Percentiles rank a stretch among this genome's conserved stretches.
phyloP scores from a whole-genome alignment of 2,888 invertebrate species.

The Graphium colonna region DNA sequence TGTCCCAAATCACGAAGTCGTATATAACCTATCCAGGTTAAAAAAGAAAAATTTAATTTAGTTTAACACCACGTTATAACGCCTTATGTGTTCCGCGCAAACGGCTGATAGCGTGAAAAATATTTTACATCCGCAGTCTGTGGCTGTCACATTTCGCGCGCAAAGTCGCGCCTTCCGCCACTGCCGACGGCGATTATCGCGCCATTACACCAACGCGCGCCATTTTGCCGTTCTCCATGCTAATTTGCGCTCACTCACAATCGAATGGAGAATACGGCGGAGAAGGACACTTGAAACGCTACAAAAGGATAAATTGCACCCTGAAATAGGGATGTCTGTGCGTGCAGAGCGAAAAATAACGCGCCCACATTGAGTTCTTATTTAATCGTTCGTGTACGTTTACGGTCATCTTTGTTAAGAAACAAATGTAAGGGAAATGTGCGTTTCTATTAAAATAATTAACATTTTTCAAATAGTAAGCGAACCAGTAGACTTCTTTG shows the following conservation, averaged over 20 bases:
- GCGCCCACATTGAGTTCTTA: background rate
- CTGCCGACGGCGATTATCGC: conserved; percentile 16
- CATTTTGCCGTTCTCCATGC: conserved; percentile 26
- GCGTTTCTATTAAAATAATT: no score
- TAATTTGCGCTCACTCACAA: conserved; percentile 30
- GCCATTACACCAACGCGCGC: conserved; percentile 28
- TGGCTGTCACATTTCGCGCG: background rate
- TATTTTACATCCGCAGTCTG: background rate
- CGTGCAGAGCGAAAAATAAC: conserved; percentile 10
- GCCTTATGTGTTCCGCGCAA: background rate
- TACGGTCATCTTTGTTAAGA: no score
- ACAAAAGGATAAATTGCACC: conserved; percentile 25
- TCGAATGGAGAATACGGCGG: conserved; percentile 27
- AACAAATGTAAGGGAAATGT: no score
- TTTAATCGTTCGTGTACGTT: no score
- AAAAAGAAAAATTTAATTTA: no score
- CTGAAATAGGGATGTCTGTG: conserved; percentile 15
- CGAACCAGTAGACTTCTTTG: no score
- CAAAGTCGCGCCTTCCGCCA: conserved; percentile 4
- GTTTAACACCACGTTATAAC: background rate
- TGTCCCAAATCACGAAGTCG: no score
- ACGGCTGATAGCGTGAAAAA: background rate
- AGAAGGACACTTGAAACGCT: conserved; percentile 24
- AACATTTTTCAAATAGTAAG: no score
- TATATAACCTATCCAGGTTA: no score